Base-by-base conservation (phyloP, 2,113 vertebrate species). In the Limnothrissa miodon region DNA sequence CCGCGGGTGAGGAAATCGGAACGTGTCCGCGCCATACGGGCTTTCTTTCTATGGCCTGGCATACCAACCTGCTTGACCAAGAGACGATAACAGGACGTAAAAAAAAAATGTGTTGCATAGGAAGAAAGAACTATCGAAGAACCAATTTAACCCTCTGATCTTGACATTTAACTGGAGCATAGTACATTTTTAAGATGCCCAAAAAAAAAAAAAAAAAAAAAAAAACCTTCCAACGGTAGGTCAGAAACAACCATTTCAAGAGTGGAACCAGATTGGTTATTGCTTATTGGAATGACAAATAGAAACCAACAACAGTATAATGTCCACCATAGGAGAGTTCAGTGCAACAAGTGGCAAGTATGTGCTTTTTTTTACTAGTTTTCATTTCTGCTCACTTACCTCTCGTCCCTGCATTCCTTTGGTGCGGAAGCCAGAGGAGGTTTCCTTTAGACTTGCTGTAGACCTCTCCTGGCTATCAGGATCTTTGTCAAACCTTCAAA, bases 1-100 rank as follows among this genome's bases (percentile, higher is more conserved):
- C 94, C 94, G 91, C 97, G 98, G 96, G 97, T 99, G 95, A 99
- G 96, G 96, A 99, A 99, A 97, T 99, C 96, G 90, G 97, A 98
- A 94, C 98, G 98, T 36, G 98, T 99, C 96, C 97, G 97, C 87
- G 98, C 97, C 98, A 99, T 99, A 95, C 98, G 96, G 93, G 96
- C 98, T 97, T 97, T 99, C 97, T 98, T 98, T 98, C 98, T 99
- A 96, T 97, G 96, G 94, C 95, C 95, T 44, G 86, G 91, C 91
- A 94, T 94, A 91, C 92, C 90, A 83, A 95, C 95, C 95, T 95
- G 91, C 94, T 95, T 94, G 90, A 94, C 90, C 94, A 92, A 93
- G 95, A 87, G 92, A 92, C 87, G 92, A 90, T 83, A 74, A 36
- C 29, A 74, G 29, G 66, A 33, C 36, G 66, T 74, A 74, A 74